These are phyloP conservation scores for Brienomyrus brachyistius DNA, from an alignment of 2,113 vertebrate species.

Conservation along the genomic window DNA sequence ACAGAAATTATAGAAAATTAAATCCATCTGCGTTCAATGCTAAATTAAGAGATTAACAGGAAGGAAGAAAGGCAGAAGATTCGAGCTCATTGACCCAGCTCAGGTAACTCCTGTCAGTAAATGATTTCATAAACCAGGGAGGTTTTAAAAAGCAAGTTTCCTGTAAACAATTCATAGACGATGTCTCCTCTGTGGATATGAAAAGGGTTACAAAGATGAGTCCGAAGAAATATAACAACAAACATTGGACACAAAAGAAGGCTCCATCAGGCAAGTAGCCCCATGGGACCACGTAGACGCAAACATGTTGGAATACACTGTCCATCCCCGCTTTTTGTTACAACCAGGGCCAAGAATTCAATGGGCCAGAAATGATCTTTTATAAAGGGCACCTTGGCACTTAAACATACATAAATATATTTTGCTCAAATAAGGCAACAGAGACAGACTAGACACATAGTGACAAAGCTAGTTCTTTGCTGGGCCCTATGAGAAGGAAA, in stretches of 20 bases:
- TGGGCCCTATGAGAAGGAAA: background rate
- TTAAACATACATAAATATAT: background rate
- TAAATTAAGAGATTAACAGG: background rate
- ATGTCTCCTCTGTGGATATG: background rate
- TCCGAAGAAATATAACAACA: background rate
- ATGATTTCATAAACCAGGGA: background rate
- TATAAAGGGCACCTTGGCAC: background rate
- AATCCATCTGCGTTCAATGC: background rate
- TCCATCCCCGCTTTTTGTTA: background rate
- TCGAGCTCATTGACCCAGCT: background rate
- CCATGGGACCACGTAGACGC: background rate
- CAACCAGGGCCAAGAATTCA: background rate
- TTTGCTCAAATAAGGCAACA: background rate
- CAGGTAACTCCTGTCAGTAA: background rate
- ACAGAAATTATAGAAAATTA: background rate
- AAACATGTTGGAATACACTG: background rate
- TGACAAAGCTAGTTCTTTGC: background rate
- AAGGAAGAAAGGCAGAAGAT: background rate
- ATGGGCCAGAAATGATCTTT: background rate
- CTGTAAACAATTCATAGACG: conserved; percentile 1
- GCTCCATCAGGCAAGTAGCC: background rate
- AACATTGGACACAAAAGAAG: conserved; percentile 9
- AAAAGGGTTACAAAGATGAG: background rate
- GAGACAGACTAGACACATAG: background rate
- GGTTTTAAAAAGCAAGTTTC: background rate